Conservation (phyloP, 1,140 invertebrate species). For the Bactericera cockerelli region DNA sequence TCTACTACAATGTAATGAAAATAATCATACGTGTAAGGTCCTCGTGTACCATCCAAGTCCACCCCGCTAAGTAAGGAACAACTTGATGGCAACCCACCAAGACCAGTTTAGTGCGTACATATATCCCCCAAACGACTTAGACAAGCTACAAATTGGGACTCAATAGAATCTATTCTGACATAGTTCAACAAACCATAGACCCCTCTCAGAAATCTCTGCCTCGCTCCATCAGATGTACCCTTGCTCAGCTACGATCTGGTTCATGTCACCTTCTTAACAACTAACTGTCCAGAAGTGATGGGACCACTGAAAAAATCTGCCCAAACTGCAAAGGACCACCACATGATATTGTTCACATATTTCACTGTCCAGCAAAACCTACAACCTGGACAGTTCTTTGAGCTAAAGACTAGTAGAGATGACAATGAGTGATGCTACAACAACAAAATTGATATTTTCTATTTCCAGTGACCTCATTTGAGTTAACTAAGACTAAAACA, state of each 20-base stretch:
- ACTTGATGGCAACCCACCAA: not conserved
- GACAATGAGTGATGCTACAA: not conserved
- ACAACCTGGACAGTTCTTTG: not conserved
- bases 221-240: not conserved
- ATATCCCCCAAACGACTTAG: not conserved
- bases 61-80: not conserved
- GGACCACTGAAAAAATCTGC: not conserved
- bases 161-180: not conserved
- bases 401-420: not conserved
- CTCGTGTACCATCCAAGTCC: not conserved
- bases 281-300: not conserved
- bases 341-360: not conserved
- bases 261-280: not conserved
- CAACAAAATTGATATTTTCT: not conserved
- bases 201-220: not conserved
- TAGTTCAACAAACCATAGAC: not conserved
- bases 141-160: not conserved
- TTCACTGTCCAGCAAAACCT: not conserved
- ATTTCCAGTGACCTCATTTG: no score
- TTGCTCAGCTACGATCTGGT: not conserved
- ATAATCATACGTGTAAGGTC: not conserved
- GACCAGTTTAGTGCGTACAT: not conserved
- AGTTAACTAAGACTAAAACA: no score
- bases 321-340: not conserved
- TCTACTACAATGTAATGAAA: not conserved